Evolutionary conservation across 2,888 invertebrate genomes (phyloP), one percentile per base, ranked within the genome.

Genomic region (Tiliacea citrago): DNA sequence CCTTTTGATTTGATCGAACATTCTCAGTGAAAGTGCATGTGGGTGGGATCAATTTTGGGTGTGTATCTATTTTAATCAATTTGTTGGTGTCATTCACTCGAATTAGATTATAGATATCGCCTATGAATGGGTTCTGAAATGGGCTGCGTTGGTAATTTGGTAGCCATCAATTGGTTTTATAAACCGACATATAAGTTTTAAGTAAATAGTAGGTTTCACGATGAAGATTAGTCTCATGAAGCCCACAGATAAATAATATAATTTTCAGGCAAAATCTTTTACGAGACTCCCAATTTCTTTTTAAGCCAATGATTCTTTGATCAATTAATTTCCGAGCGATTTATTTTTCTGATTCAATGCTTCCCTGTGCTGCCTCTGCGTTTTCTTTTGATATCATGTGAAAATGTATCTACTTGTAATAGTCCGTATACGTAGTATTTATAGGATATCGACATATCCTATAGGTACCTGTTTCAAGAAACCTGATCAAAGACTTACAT

Each of bases 401-500:
- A 29, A 53, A 13, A 45, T 35, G 24, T 45, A 24, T 1, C 12
- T 60, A 29, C 21, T 4, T 58, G 18, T 10, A 12, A 35, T 29
- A 65, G 9, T 18, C 7, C 1, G 9, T 60, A 53, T 24, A 24
- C 21, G 7, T 24, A 24, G 9, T 21, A 51, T n/a, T n/a, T n/a
- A n/a, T n/a, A n/a, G n/a, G 29, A 3, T 29, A 29, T 9, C 16
- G 35, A 3, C n/a, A n/a, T 57, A 24, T 21, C 29, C 8, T 13
- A 24, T 49, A 39, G 29, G 47, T 69, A 82, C 39, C 39, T 29
- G 72, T 61, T 68, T 58, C 62, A 61, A 68, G 80, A 82, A 83
- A 80, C 82, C 80, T 62, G 77, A 83, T 83, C 76, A 45, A 70
- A 68, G 69, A 18, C 76, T 73, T 76, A 69, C 55, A 71, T 67